Conservation (phyloP, 2,797 vertebrate species). For the Characodon lateralis region DNA sequence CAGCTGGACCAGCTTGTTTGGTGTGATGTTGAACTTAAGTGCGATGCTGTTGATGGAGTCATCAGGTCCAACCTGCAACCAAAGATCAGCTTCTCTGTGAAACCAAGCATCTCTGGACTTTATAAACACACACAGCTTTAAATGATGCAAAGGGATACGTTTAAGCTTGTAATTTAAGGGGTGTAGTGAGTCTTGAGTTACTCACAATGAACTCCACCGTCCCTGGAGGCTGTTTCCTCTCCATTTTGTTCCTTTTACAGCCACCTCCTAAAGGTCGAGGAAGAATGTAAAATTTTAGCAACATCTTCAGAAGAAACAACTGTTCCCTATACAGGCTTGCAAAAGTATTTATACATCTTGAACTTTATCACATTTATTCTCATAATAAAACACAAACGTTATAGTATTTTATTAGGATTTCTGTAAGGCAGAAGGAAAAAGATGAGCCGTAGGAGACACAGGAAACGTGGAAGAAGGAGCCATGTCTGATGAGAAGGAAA, state of each 20-base stretch:
- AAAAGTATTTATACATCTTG: background rate
- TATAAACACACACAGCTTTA: background rate
- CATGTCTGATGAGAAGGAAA: background rate
- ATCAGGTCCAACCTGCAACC: slow-evolving; percentile 80
- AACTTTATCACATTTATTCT: background rate
- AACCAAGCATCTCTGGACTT: background rate
- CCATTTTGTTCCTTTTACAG: slow-evolving; percentile 85
- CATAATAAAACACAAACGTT: background rate
- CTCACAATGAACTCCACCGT: slow-evolving; percentile 92
- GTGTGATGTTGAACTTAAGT: slow-evolving; percentile 95
- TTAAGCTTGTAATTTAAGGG: background rate
- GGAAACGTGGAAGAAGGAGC: background rate
- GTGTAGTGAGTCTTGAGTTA: slow-evolving; percentile 24
- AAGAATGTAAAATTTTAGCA: background rate
- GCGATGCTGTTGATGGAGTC: slow-evolving; percentile 97
- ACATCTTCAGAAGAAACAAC: background rate
- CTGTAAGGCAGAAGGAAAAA: background rate
- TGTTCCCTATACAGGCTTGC: background rate
- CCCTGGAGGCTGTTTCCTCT: slow-evolving; percentile 90
- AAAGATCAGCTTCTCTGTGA: slow-evolving; percentile 20
- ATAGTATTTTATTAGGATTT: background rate
- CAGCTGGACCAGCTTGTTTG: slow-evolving; percentile 95
- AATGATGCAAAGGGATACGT: background rate
- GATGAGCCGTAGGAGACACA: background rate
- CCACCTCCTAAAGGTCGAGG: slow-evolving; percentile 78